Conservation (phyloP, 2,888 invertebrate species). For the Trachelus troglodyta region DNA sequence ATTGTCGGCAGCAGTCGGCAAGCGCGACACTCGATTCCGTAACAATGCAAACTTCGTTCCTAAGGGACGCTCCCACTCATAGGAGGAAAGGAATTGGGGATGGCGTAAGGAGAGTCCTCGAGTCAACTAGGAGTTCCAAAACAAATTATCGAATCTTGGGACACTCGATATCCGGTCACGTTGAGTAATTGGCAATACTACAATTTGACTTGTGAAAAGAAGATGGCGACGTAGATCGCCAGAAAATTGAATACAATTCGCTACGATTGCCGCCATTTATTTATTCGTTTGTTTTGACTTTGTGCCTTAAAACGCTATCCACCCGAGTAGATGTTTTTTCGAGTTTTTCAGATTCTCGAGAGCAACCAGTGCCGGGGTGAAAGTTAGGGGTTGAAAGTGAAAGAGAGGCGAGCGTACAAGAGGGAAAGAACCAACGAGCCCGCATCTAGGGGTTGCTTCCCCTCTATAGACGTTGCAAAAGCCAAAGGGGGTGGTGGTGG, state of each 20-base stretch:
- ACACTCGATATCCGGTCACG: not conserved
- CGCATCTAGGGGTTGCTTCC: slow-evolving; percentile 16
- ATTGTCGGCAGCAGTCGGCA: slow-evolving; percentile 55
- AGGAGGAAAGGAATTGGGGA: not conserved
- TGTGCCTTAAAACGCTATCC: not conserved
- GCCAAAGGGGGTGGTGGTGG: slow-evolving; percentile 52
- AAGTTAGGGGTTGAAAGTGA: slow-evolving; percentile 35
- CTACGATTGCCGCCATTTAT: not conserved
- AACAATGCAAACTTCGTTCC: slow-evolving; percentile 58
- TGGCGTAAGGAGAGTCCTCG: not conserved
- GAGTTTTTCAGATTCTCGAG: not conserved
- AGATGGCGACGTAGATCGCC: not conserved
- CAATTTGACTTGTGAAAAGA: not conserved
- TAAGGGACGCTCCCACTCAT: not conserved
- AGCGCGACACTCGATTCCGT: slow-evolving; percentile 54
- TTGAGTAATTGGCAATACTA: not conserved
- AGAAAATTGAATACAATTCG: not conserved
- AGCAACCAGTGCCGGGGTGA: not conserved
- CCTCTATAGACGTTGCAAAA: slow-evolving; percentile 47
- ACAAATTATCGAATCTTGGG: slow-evolving; percentile 41
- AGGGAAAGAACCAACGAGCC: slow-evolving; percentile 5
- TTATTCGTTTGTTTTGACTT: not conserved
- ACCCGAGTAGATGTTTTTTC: not conserved
- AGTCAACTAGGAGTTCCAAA: slow-evolving; percentile 18
- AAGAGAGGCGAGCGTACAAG: slow-evolving; percentile 55